Base-by-base conservation (phyloP, 2,888 invertebrate species). In the Erebia ligea region DNA sequence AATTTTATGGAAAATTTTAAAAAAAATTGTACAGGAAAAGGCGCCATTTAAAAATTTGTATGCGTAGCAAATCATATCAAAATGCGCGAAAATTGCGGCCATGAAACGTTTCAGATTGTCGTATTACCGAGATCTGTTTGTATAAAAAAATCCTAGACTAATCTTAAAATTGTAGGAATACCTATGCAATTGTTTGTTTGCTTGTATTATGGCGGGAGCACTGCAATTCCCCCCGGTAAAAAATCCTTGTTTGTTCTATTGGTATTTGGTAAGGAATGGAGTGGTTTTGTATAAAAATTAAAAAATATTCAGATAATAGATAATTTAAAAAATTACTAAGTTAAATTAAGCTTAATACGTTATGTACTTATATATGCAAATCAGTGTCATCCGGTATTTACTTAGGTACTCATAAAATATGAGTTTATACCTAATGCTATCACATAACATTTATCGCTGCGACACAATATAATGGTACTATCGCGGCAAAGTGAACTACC, bases 401-500 rank as follows among this genome's bases (percentile, higher is more conserved):
- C 15, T 5, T 58, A n/a, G n/a, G n/a, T n/a, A 54, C 19, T 9
- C 25, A 58, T 58, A 19, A 11, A 17, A 11, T 10, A 13, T 61
- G 6, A 58, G n/a, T 59, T 17, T 68, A 45, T 45, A 62, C 61
- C 61, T 45, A 62, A 15, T 10, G 25, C 61, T 68, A 68, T 67
- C 63, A 56, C 57, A 67, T 50, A 48, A 63, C 67, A 68, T 45
- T 68, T 70, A 71, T 75, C 73, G 34, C 34, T 34, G 34, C 34
- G 6, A 34, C 6, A 34, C 34, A 34, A 34, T 6, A 34, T 34
- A 34, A 4, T 25, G 3, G 25, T 34, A 34, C 34, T 34, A 34
- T 34, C 34, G 42, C 25, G 19, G 54, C 42, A 75, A 50, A 75
- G 75, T 71, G 72, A 71, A 76, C 67, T 76, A 74, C 75, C 72